phyloP scores from a whole-genome alignment of 2,113 vertebrate genomes.

The Saguinus imperator region DNA sequence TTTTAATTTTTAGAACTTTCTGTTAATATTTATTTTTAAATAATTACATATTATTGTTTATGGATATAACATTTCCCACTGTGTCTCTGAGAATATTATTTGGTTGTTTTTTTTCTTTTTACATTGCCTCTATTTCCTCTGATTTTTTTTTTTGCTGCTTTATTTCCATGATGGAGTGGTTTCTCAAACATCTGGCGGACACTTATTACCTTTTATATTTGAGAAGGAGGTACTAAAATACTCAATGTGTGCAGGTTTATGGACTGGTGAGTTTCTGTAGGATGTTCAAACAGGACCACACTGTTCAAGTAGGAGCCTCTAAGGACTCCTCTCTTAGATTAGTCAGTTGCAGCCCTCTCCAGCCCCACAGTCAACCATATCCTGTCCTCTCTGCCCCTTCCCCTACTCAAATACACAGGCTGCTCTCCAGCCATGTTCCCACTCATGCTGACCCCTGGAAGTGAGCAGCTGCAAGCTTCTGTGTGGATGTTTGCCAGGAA shows the following conservation, averaged over 20 bases:
- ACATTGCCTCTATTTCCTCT: slow-evolving; percentile 19
- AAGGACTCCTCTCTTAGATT: not conserved
- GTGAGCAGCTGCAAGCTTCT: not conserved
- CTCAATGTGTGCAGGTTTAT: not conserved
- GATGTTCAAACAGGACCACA: not conserved
- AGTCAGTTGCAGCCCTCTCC: not conserved
- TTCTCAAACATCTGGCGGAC: not conserved
- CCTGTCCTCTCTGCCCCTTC: not conserved
- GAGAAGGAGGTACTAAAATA: not conserved
- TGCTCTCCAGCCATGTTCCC: not conserved
- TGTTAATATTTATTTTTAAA: slow-evolving; percentile 55
- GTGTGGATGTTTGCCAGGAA: not conserved
- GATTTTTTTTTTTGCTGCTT: not conserved
- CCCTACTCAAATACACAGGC: not conserved
- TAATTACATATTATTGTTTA: slow-evolving; percentile 12
- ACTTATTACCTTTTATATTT: not conserved
- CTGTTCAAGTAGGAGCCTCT: not conserved
- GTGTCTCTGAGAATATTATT: slow-evolving; percentile 5
- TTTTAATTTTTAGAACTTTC: slow-evolving; percentile 26
- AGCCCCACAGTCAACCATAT: too few relatives aligned
- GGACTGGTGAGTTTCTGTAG: not conserved
- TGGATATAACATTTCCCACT: not conserved
- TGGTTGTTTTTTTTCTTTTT: not conserved
- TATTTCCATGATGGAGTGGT: not conserved
- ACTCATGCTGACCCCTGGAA: not conserved